Base-by-base conservation (phyloP, 2,888 invertebrate species). In the Operophtera brumata region DNA sequence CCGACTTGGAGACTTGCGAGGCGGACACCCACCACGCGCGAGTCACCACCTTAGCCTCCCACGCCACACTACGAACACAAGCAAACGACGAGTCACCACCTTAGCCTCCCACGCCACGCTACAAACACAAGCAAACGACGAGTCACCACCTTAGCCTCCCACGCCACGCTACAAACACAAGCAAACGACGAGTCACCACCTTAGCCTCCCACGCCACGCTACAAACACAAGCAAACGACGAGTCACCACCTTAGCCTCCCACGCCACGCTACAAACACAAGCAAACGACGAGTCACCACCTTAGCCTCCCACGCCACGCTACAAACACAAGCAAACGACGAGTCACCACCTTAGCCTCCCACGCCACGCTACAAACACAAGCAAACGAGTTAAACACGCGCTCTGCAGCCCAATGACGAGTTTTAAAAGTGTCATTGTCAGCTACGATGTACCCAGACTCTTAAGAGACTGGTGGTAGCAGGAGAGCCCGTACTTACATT, bases 41-140 rank as follows among this genome's bases (percentile, higher is more conserved):
- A 2, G 97, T 96, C 28, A 98, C 93, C 5, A 99, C 96, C 86
- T 98, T 99, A 0, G 98, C 98, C 67, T 99, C 98, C 99, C 99
- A 99, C 0, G 99, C 99, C 69, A 97, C 96, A 84, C 99, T 99
- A 75, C 12, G n/a, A 36, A 25, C 2, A 20, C 20, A 28, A 43
- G n/a, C n/a, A n/a, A n/a, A n/a, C n/a, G n/a, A 67, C 95, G 96
- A 2, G 97, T 96, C 28, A 98, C 93, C 5, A 99, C 96, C 86
- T 98, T 99, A 0, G 98, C 98, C 67, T 99, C 98, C 99, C 99
- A 99, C 0, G 99, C 99, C 69, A 97, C 96, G 83, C 99, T 99
- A 75, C 12, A 11, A 36, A 25, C 2, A 20, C 20, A 28, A 43
- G n/a, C n/a, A n/a, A n/a, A n/a, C n/a, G n/a, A 67, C 95, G 96